Base-by-base conservation (phyloP, 1,140 invertebrate genomes). In the Laupala kohalensis region DNA sequence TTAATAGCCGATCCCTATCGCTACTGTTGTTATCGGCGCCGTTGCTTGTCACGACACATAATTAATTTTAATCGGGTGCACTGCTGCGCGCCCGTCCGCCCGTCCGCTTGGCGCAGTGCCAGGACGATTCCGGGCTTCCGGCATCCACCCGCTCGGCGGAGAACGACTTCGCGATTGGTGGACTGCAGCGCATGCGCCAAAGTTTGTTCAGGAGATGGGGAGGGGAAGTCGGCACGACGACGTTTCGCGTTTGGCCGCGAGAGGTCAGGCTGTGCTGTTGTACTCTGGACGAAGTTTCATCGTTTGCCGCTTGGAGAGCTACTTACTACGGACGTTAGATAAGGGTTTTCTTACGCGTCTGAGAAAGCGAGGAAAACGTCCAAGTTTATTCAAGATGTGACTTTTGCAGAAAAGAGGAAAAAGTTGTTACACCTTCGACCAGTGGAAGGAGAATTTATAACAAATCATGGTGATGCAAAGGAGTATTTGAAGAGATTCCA, bases 21-120 rank as follows among this genome's bases (percentile, higher is more conserved):
- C 28, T 24, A 68, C 67, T 68, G 67, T 68, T 68, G 67, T 68
- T 68, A 68, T 68, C 67, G 28, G 67, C 67, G 28, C 28, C 67
- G 29, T 12, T 28, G 69, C n/a, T 63, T 70, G 69, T 70, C 69
- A 70, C 23, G 63, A 70, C 69, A 70, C 37, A 64, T 70, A 70
- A 70, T 70, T 70, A 70, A 70, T 70, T 70, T 70, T 70, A 70
- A 70, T 70, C 69, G 69, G 53, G 37, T 64, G 69, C 69, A 63
- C 24, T 70, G 23, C n/a, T n/a, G n/a, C n/a, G n/a, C n/a, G n/a
- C 26, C 25, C 25, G 53, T 19, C 53, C 69, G 37, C 25, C 6
- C 25, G 37, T n/a, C 15, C n/a, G 13, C 53, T n/a, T 70, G 69
- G 69, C 69, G 29, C 15, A 0, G n/a, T 0, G 69, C 69, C 69